Base-by-base conservation (phyloP, 2,797 vertebrate genomes). In the Steatocranus sp. region DNA sequence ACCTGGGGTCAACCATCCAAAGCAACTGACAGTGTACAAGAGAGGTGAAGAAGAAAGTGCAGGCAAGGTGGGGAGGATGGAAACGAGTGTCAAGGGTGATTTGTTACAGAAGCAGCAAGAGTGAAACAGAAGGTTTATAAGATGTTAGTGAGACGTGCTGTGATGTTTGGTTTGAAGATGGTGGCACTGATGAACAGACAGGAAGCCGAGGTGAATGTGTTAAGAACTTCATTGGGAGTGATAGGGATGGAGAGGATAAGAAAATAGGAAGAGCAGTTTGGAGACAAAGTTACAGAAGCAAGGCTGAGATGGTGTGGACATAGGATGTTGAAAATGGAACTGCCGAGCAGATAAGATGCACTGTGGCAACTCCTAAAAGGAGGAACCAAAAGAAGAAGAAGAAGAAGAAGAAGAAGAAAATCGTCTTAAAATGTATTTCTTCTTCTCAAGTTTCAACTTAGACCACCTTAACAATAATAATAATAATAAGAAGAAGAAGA, bases 301-400 rank as follows among this genome's bases (percentile, higher is more conserved):
- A 34, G 0, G 56, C 0, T 34, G 30, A 61, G 56, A 61, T 61
- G 56, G 30, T 7, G 56, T 34, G 56, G 56, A 34, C 6, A 61
- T 1, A 1, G 6, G 30, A 61, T 34, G 17, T 61, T 61, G 17
- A 61, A 34, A 61, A n/a, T 34, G 4, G 56, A 61, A n/a, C 30
- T n/a, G 56, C 56, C 0, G 17, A 34, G 17, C 30, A 12, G 30
- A 11, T 61, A 61, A 61, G 10, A 34, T 34, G 17, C 2, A n/a
- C 30, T n/a, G 30, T n/a, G 2, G 4, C 56, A 7, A 61, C 30
- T 61, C 0, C 1, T 1, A 11, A 61, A 61, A 61, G 30, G 17
- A 61, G 30, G 56, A 61, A 0, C 30, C 30, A 34, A 1, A 58
- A 58, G 17, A 58, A 58, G 54, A 58, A 58, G 8, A 53, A 11